Evolutionary conservation across 2,113 vertebrate genomes (phyloP).

Genomic region (Colossoma macropomum): DNA sequence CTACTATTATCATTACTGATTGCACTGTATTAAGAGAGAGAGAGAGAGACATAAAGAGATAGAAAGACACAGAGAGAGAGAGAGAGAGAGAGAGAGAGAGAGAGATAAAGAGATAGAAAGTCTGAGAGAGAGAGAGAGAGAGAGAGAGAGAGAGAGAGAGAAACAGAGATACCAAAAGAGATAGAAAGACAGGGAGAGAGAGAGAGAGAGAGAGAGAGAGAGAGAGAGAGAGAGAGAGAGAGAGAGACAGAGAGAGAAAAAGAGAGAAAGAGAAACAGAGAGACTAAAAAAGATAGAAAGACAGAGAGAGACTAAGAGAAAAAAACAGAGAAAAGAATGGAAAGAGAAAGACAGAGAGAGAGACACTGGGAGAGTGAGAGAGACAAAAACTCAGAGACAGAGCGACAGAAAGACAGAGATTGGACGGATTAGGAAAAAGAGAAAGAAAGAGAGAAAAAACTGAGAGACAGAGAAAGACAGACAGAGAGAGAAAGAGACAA

Average conservation of each 20-base stretch:
- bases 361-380: background rate
- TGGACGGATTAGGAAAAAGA: too few relatives aligned
- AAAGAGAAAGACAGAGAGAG: background rate
- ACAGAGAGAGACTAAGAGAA: background rate
- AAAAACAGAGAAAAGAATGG: background rate
- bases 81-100: constrained; percentile 45
- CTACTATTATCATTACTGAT: too few relatives aligned
- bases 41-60: background rate
- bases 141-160: constrained; percentile 32
- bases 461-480: too few relatives aligned
- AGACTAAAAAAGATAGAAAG: background rate
- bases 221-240: constrained; percentile 34
- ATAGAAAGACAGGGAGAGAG: constrained; percentile 24
- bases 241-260: background rate
- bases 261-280: background rate
- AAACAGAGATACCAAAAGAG: constrained; percentile 29
- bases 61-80: constrained; percentile 21
- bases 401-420: too few relatives aligned
- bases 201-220: constrained; percentile 36
- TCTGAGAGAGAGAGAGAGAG: constrained; percentile 36
- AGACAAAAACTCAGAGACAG: background rate
- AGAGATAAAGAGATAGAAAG: background rate
- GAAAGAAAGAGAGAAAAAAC: too few relatives aligned
- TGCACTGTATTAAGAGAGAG: too few relatives aligned
- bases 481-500: too few relatives aligned